These are phyloP conservation scores for Emys orbicularis DNA, from an alignment of 2,797 vertebrate species.

Conservation along the genomic window DNA sequence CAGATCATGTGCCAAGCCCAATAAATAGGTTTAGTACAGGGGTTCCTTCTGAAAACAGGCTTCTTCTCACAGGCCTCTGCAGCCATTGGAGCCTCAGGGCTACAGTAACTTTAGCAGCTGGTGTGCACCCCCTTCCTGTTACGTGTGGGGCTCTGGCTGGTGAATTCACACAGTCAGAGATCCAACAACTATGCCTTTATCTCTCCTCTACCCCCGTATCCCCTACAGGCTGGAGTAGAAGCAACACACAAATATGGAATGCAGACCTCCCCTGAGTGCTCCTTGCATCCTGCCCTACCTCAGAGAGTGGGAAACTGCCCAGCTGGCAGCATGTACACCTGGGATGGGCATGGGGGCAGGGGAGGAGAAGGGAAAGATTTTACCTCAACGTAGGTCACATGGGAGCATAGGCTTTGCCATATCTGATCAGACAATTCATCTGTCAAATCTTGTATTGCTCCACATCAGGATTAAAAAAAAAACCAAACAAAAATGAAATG, in stretches of 20 bases:
- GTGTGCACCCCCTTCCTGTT: not conserved
- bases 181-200: not conserved
- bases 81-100: not conserved
- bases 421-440: not conserved
- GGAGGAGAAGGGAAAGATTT: not conserved
- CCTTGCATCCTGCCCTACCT: not conserved
- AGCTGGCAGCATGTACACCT: not conserved
- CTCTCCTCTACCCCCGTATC: not conserved
- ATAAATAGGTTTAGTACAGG: not conserved
- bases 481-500: not conserved
- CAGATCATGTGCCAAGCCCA: not conserved
- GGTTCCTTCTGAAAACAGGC: not conserved
- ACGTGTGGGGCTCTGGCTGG: not conserved
- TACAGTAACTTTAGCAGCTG: not conserved
- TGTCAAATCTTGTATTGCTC: not conserved
- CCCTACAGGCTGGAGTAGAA: not conserved
- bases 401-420: not conserved
- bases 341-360: not conserved
- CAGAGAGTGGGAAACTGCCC: not conserved
- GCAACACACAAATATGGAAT: not conserved
- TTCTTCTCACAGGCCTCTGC: not conserved
- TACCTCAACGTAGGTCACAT: not conserved
- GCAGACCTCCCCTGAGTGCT: not conserved
- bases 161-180: not conserved
- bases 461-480: not conserved